phyloP scores from a whole-genome alignment of 1,140 invertebrate species.

The Drosophila lowei region DNA sequence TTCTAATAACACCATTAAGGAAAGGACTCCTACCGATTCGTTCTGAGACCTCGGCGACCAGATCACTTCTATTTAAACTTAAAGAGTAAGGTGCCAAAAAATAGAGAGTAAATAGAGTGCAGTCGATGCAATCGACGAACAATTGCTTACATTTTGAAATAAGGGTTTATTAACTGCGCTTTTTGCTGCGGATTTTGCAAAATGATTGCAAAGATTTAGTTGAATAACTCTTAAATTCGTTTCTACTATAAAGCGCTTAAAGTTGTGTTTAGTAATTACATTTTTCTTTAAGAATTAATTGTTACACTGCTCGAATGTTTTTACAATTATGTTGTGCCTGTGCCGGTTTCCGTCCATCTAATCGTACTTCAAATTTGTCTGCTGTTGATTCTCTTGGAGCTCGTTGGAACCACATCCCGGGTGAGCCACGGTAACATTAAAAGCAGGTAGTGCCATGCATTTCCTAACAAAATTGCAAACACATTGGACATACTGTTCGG shows the following conservation, averaged over 20 bases:
- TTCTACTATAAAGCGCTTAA: slow-evolving; percentile 56
- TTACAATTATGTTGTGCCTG: slow-evolving; percentile 20
- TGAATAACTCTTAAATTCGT: slow-evolving; percentile 46
- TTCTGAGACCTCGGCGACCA: too few relatives aligned
- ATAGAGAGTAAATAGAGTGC: too few relatives aligned
- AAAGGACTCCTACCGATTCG: too few relatives aligned
- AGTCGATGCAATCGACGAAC: too few relatives aligned
- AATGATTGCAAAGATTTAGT: slow-evolving; percentile 34
- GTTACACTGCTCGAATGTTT: slow-evolving; percentile 18
- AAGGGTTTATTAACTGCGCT: too few relatives aligned
- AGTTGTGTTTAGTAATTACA: slow-evolving; percentile 26
- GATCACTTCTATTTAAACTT: too few relatives aligned
- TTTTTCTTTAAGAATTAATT: slow-evolving; percentile 31
- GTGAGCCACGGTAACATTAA: slow-evolving; percentile 12
- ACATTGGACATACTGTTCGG: slow-evolving; percentile 86
- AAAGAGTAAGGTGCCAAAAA: too few relatives aligned
- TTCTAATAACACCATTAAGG: too few relatives aligned
- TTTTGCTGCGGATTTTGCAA: slow-evolving; percentile 4
- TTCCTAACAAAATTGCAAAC: slow-evolving; percentile 86
- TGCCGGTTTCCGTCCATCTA: slow-evolving; percentile 23
- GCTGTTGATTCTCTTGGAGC: slow-evolving; percentile 9
- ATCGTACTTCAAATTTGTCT: slow-evolving; percentile 57
- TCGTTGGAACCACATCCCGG: neutral
- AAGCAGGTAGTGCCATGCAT: slow-evolving; percentile 82
- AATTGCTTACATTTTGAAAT: too few relatives aligned